A percentile compares a stretch with the other conserved stretches of the same genome.
These are phyloP conservation scores for Darevskia nairensis DNA, from an alignment of 2,797 vertebrate genomes.

Conservation along the genomic window DNA sequence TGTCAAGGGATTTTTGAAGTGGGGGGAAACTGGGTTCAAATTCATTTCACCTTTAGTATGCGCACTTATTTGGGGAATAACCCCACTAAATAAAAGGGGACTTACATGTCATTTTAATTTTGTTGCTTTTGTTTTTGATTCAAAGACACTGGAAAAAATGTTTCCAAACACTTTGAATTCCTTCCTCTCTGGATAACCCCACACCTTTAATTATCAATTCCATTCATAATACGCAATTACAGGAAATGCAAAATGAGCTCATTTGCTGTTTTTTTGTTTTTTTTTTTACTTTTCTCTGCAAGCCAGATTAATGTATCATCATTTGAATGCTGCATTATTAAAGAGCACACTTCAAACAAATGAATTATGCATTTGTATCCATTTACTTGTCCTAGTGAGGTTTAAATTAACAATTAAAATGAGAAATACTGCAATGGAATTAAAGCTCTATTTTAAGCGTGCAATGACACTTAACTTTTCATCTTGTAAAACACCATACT, in stretches of 20 bases:
- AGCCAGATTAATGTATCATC: conserved; percentile 51
- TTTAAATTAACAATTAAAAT: conserved; percentile 59
- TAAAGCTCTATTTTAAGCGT: conserved; percentile 57
- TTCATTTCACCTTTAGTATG: not conserved
- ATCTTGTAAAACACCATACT: conserved; percentile 52
- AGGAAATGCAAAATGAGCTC: not conserved
- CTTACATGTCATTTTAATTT: not conserved
- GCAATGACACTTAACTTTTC: conserved; percentile 54
- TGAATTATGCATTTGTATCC: conserved; percentile 51
- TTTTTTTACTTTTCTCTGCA: conserved; percentile 48
- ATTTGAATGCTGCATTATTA: conserved; percentile 43
- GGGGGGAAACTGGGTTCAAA: not conserved
- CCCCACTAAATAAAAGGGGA: not conserved
- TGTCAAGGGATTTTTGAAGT: not conserved
- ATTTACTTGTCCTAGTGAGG: conserved; percentile 60
- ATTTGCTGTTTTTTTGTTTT: conserved; percentile 19
- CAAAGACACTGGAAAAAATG: not conserved
- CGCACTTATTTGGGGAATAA: not conserved
- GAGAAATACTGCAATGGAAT: conserved; percentile 53
- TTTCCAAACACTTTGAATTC: conserved; percentile 6
- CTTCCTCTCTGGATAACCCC: not conserved
- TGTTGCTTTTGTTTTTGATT: not conserved
- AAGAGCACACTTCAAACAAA: conserved; percentile 45
- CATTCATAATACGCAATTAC: conserved; percentile 34
- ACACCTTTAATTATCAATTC: conserved; percentile 31